A percentile compares a stretch with the other conserved stretches of the same genome.
phyloP scores from a whole-genome alignment of 2,113 vertebrate genomes.

The Tympanuchus pallidicinctus region DNA sequence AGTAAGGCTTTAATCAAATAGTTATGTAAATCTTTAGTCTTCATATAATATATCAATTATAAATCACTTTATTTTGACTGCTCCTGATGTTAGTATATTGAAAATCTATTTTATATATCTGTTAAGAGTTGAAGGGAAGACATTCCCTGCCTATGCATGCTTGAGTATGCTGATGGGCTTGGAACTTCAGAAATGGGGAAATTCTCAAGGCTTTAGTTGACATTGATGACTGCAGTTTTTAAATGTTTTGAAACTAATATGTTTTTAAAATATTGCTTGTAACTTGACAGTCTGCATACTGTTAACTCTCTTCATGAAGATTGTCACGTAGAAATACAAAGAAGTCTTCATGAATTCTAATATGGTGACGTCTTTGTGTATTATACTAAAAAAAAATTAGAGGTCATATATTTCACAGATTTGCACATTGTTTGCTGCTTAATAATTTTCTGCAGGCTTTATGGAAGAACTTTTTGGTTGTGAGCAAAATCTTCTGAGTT shows the following conservation, averaged over 20 bases:
- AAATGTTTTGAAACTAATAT: neutral
- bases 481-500: neutral
- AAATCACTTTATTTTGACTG: neutral
- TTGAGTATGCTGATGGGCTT: neutral
- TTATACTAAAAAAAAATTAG: neutral
- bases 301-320: neutral
- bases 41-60: neutral
- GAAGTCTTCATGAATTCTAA: neutral
- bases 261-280: neutral
- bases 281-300: neutral
- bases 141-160: neutral
- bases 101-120: neutral
- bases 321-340: neutral
- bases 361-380: neutral
- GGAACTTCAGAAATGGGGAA: neutral
- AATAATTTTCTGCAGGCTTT: neutral
- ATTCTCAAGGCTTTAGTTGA: neutral
- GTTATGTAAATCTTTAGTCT: neutral
- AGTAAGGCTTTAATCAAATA: slow-evolving; percentile 54
- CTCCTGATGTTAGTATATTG: neutral
- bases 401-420: neutral
- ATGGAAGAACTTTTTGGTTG: neutral
- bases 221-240: neutral
- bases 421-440: neutral
- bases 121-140: neutral